Percentiles rank a stretch among this genome's conserved stretches.
Conservation (phyloP, 2,797 vertebrate genomes). For the Peromyscus aztecus region DNA sequence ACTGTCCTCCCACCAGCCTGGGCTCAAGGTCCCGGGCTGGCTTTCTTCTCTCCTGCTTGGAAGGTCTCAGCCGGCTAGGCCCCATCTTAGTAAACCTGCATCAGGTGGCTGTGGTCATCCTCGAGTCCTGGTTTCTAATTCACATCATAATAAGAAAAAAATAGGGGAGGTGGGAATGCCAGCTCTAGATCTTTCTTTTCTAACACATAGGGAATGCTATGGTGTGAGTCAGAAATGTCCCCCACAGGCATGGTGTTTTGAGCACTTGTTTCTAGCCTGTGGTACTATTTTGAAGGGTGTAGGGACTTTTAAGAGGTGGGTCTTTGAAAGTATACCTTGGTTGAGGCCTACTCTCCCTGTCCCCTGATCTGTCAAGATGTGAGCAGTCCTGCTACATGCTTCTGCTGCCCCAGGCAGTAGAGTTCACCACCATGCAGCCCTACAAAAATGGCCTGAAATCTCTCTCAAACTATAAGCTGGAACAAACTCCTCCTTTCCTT, state of each 20-base stretch:
- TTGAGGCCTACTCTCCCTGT: background rate
- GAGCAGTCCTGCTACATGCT: background rate
- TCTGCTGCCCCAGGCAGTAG: too few relatives aligned
- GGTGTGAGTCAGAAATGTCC: background rate
- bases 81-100: too few relatives aligned
- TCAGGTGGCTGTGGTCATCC: too few relatives aligned
- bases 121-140: background rate
- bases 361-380: background rate
- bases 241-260: background rate
- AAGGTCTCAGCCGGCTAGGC: too few relatives aligned
- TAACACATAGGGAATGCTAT: background rate
- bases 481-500: background rate
- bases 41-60: too few relatives aligned
- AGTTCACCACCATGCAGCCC: background rate
- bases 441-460: background rate
- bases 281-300: background rate
- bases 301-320: background rate
- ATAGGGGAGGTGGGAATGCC: background rate
- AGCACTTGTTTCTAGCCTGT: background rate
- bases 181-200: background rate
- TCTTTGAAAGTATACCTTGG: background rate
- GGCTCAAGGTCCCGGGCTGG: too few relatives aligned
- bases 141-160: background rate
- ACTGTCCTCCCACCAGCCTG: too few relatives aligned
- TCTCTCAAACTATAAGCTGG: background rate